phyloP scores from a whole-genome alignment of 2,113 vertebrate species.

The Morone saxatilis region DNA sequence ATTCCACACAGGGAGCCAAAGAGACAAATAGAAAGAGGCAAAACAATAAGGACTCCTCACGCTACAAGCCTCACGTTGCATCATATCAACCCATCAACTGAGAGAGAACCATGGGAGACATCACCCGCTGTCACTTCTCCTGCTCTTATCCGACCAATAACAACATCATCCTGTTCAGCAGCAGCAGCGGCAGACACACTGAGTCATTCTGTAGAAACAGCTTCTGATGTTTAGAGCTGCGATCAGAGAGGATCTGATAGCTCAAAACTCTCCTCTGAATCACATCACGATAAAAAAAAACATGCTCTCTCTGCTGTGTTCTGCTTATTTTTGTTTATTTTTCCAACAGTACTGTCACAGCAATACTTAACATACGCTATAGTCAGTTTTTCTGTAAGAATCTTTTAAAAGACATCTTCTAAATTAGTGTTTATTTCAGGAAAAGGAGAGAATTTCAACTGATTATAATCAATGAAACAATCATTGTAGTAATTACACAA shows the following conservation, averaged over 20 bases:
- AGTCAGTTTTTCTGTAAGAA: background rate
- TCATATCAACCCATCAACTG: conserved; percentile 47
- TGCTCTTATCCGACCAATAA: conserved; percentile 54
- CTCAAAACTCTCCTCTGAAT: conserved; percentile 42
- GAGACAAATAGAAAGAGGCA: conserved; percentile 34
- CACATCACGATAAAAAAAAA: conserved; percentile 23
- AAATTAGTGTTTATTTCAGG: background rate
- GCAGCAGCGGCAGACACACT: conserved; percentile 29
- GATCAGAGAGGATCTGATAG: conserved; percentile 40
- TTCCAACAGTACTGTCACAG: background rate
- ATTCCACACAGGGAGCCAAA: background rate
- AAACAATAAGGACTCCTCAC: conserved; percentile 34
- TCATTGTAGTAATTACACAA: conserved; percentile 17
- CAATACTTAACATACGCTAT: background rate
- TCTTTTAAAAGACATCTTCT: background rate
- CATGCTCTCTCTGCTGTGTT: background rate
- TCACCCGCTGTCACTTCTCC: conserved; percentile 57
- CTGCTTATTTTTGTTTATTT: conserved; percentile 11
- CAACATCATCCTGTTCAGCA: conserved; percentile 54
- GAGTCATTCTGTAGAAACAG: conserved; percentile 2
- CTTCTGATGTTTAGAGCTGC: conserved; percentile 29
- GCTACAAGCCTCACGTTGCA: conserved; percentile 34
- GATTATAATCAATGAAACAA: conserved; percentile 16
- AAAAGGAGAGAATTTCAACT: background rate
- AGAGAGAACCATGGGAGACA: conserved; percentile 44